Percentiles rank a stretch among this genome's conserved stretches.
These are phyloP conservation scores for Peromyscus leucopus DNA, from an alignment of 2,113 vertebrate species.

Conservation along the genomic window DNA sequence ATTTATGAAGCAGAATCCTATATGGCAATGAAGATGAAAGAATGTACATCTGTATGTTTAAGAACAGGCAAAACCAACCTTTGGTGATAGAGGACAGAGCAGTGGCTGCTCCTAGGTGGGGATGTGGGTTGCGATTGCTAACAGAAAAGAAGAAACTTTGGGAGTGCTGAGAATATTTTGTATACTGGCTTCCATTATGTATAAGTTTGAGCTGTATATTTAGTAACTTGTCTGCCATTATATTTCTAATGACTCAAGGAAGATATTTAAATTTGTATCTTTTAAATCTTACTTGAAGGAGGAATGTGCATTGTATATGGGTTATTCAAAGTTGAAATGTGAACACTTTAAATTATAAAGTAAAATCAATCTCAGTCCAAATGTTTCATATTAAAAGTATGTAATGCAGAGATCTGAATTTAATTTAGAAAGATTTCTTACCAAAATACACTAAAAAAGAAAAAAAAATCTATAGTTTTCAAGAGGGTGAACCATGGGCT, in stretches of 20 bases:
- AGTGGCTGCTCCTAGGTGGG: background rate
- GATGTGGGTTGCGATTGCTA: background rate
- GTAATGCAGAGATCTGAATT: constrained; percentile 26
- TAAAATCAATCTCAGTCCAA: constrained; percentile 38
- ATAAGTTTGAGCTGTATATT: background rate
- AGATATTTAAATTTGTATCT: constrained; percentile 6
- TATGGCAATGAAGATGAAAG: background rate
- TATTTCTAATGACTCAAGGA: background rate
- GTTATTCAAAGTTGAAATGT: constrained; percentile 35
- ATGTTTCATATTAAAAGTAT: constrained; percentile 54
- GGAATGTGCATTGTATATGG: background rate
- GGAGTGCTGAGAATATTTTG: background rate
- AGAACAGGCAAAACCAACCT: background rate
- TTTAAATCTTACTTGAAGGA: constrained; percentile 30
- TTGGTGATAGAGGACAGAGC: background rate
- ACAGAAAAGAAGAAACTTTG: background rate
- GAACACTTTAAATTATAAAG: constrained; percentile 34
- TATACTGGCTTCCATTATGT: background rate
- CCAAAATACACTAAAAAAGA: constrained; percentile 2
- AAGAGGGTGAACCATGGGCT: constrained; percentile 4
- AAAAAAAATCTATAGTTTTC: background rate
- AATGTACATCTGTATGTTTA: background rate
- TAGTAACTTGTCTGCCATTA: constrained; percentile 22
- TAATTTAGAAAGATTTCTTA: constrained; percentile 55
- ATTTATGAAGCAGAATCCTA: background rate